These are phyloP conservation scores for Salvelinus namaycush DNA, from an alignment of 2,113 vertebrate species.

Conservation along the genomic window DNA sequence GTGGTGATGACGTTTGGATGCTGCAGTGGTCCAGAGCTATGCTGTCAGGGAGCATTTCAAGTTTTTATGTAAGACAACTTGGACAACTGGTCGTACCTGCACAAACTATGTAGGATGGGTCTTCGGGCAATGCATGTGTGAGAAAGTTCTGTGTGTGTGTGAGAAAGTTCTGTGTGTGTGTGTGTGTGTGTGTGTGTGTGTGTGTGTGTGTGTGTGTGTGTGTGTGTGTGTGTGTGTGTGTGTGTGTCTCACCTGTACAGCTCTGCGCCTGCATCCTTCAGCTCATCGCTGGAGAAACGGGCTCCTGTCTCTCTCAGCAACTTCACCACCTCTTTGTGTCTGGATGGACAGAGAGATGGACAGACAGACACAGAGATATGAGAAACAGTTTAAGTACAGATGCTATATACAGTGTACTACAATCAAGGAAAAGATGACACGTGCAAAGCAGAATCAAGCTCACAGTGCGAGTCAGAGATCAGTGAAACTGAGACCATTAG, in stretches of 20 bases:
- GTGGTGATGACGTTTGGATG: slow-evolving; percentile 14
- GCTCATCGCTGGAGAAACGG: slow-evolving; percentile 79
- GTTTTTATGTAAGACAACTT: slow-evolving; percentile 48
- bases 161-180: neutral
- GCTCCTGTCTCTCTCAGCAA: slow-evolving; percentile 84
- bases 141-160: neutral
- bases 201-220: slow-evolving; percentile 5
- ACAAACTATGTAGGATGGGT: slow-evolving; percentile 57
- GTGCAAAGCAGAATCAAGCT: neutral
- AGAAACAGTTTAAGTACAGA: neutral
- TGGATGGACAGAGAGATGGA: slow-evolving; percentile 46
- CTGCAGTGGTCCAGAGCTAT: slow-evolving; percentile 50
- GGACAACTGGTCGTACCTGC: slow-evolving; percentile 69
- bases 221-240: slow-evolving; percentile 3
- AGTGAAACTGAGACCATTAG: neutral
- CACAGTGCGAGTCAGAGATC: neutral
- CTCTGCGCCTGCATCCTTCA: slow-evolving; percentile 78
- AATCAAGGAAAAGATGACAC: neutral
- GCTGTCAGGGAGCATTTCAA: slow-evolving; percentile 70
- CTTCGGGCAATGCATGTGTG: neutral
- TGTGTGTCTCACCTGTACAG: slow-evolving; percentile 83
- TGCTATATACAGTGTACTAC: neutral
- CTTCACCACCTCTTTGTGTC: slow-evolving; percentile 76
- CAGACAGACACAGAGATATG: neutral
- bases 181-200: slow-evolving; percentile 7